Evolutionary conservation across 2,888 invertebrate species (phyloP), one percentile per base, ranked within the genome.

Genomic region (Hololepta plana): DNA sequence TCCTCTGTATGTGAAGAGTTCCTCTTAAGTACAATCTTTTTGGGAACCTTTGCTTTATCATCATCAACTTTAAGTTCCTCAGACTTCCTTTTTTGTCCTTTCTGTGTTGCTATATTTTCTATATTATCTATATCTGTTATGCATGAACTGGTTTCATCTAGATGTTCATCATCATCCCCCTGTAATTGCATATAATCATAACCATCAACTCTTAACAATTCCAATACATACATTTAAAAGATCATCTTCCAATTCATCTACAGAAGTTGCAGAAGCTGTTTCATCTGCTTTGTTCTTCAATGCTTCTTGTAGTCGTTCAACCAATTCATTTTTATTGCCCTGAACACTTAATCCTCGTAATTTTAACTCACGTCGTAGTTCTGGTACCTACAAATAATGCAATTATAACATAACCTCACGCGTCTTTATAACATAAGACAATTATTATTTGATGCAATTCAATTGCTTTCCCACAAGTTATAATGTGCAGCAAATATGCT

Each of bases 301-400:
- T 2, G 64, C 62, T 5, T 67, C 61, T 45, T 77, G 75, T 24
- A 88, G 61, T 38, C 87, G 64, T 36, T 80, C 72, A 20, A 77
- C 60, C 27, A 88, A 59, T 44, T 87, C 85, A 21, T 62, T 72
- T 62, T 87, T 88, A 48, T 84, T 82, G 4, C 88, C 88, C 24
- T 67, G 56, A 5, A 68, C 62, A 8, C 71, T 56, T 12, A 87
- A 57, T 12, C 80, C 81, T 44, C 82, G 68, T 33, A 69, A 56
- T 53, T 85, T 87, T 28, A 88, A 53, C 49, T 84, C 82, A 41
- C 72, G 71, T 43, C 77, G 80, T 39, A 88, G 58, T 51, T 88
- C 87, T 8, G 81, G 73, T 16, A 88, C 85, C 72, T 87, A n/a
- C n/a, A n/a, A n/a, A n/a, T n/a, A n/a, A n/a, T n/a, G n/a, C n/a